phyloP scores from a whole-genome alignment of 1,140 invertebrate genomes.

The Diabrotica virgifera region DNA sequence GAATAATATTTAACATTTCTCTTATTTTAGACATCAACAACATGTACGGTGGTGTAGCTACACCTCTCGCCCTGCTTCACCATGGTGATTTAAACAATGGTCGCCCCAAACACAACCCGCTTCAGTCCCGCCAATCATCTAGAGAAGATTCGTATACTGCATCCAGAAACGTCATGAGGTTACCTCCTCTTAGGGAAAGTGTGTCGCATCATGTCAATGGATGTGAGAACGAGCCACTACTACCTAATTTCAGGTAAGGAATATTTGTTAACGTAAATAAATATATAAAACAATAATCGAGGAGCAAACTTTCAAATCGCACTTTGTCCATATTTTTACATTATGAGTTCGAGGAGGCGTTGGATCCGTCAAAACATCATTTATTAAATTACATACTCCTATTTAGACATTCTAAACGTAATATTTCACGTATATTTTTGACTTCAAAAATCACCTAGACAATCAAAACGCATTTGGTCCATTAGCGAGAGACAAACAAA shows the following conservation, averaged over 20 bases:
- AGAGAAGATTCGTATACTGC: conserved; percentile 39
- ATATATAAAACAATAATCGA: too few species aligned
- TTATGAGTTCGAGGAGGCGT: too few species aligned
- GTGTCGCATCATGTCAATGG: conserved; percentile 46
- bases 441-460: too few species aligned
- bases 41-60: conserved; percentile 66
- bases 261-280: too few species aligned
- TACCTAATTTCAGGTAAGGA: conserved; percentile 50
- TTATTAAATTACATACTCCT: too few species aligned
- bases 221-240: conserved; percentile 65
- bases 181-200: conserved; percentile 41
- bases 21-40: conserved; percentile 44
- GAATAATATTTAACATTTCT: not conserved
- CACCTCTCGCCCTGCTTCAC: conserved; percentile 64
- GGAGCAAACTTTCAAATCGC: too few species aligned
- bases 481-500: too few species aligned
- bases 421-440: too few species aligned
- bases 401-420: too few species aligned
- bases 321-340: too few species aligned
- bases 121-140: conserved; percentile 37
- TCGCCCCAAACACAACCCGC: conserved; percentile 35
- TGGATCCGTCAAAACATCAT: too few species aligned
- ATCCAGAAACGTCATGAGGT: conserved; percentile 41
- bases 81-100: conserved; percentile 49
- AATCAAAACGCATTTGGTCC: too few species aligned